A percentile compares a stretch with the other conserved stretches of the same genome.
phyloP scores from a whole-genome alignment of 2,888 invertebrate genomes.

The Chloromyia formosa region DNA sequence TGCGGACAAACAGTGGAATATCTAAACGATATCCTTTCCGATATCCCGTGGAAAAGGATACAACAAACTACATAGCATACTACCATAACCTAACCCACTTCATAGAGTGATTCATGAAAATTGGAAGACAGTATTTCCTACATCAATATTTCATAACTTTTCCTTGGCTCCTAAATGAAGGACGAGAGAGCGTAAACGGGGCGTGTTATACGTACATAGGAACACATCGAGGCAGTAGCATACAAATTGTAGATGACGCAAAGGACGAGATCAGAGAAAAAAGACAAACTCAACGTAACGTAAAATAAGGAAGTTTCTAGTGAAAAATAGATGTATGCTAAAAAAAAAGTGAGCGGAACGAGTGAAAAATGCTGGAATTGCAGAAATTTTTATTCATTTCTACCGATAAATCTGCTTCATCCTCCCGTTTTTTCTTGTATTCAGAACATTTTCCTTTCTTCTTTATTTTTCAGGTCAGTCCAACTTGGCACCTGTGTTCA shows the following conservation, averaged over 20 bases:
- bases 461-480: conserved; percentile 56
- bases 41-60: background rate
- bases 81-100: background rate
- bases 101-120: conserved; percentile 11
- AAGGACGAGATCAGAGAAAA: background rate
- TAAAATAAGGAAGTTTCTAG: no score
- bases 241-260: background rate
- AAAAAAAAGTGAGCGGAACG: background rate
- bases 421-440: conserved; percentile 2
- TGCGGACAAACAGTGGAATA: conserved; percentile 27
- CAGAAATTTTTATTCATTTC: conserved; percentile 39
- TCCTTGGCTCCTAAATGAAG: background rate
- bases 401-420: conserved; percentile 36
- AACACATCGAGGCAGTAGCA: no score
- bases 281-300: no score
- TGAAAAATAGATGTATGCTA: background rate
- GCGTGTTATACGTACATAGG: background rate
- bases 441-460: background rate
- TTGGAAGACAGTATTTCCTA: conserved; percentile 11
- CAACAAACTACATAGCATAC: no score
- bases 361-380: conserved; percentile 38
- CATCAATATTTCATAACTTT: conserved; percentile 39
- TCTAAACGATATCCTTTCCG: conserved; percentile 10
- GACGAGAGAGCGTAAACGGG: background rate
- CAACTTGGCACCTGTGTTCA: conserved; percentile 78